phyloP scores from a whole-genome alignment of 2,113 vertebrate species.

The Paramisgurnus dabryanus region DNA sequence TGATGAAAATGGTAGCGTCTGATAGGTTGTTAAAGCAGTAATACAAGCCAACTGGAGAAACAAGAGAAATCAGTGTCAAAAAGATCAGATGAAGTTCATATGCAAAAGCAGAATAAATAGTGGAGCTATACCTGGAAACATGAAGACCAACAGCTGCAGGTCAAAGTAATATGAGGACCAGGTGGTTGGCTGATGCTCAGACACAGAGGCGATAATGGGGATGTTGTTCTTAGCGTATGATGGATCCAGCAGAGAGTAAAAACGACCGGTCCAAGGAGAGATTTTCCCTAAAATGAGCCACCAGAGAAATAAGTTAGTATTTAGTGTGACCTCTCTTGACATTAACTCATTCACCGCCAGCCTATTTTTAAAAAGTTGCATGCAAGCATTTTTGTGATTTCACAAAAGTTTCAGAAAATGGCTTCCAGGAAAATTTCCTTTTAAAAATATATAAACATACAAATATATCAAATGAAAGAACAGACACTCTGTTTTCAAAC shows the following conservation, averaged over 20 bases:
- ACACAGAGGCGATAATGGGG: conserved; percentile 97
- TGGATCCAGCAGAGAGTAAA: conserved; percentile 96
- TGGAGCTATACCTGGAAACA: conserved; percentile 87
- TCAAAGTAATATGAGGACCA: conserved; percentile 99
- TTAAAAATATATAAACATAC: too few species aligned
- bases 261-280: conserved; percentile 96
- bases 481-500: too few species aligned
- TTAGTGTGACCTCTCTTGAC: too few species aligned
- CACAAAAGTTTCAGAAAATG: too few species aligned
- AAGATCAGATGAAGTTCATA: not conserved
- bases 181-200: conserved; percentile 97
- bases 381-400: too few species aligned
- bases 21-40: conserved; percentile 99
- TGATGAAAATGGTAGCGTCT: conserved; percentile 96
- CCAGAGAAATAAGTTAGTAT: not conserved
- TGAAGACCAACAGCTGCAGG: conserved; percentile 97
- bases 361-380: too few species aligned
- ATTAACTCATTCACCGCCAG: too few species aligned
- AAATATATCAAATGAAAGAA: too few species aligned
- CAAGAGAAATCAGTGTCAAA: not conserved
- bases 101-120: not conserved
- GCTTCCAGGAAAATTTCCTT: too few species aligned
- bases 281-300: conserved; percentile 85
- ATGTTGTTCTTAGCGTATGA: conserved; percentile 99
- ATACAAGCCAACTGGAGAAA: conserved; percentile 88